Evolutionary conservation across 2,797 vertebrate species (phyloP), one percentile per base, ranked within the genome.

Genomic region (Thaleichthys pacificus): DNA sequence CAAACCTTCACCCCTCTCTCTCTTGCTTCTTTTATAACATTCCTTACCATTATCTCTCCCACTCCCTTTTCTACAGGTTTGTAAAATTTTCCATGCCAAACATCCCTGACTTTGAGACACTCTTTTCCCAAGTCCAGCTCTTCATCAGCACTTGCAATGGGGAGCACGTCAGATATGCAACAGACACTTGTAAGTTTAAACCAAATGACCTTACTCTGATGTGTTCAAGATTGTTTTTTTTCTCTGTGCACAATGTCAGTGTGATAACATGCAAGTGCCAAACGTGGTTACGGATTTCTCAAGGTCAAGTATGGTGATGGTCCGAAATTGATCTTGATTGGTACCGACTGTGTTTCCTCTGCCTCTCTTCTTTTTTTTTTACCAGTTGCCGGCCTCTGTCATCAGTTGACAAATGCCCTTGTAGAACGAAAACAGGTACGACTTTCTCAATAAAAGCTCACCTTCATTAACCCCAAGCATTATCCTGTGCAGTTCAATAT

Each of bases 1-100:
- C 19, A 17, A 56, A 17, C 19, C 17, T 56, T n/a, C 19, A 17
- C 51, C 51, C 14, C 12, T 19, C 49, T 51, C 49, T 51, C 49
- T 15, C 49, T 15, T 6, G 32, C 14, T 62, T 32, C 61, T 26
- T 26, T 62, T 6, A 24, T 11, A 61, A 8, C 22, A 8, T 61
- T 61, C 8, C 15, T 19, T 63, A 7, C 28, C 26, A 7, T 11
- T 38, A 4, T 71, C 5, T 22, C 49, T 30, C 14, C 65, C 7
- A 57, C 32, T 75, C 1, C 22, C 60, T 51, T 14, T 69, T 61
- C 57, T 78, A 30, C 82, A 99, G 98, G 93, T 99, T 98, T 90
- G 98, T 99, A 89, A 99, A 99, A 94, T 99, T 99, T 91, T 99
- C 98, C 88, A 99, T 99, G 98, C 97, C 98, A 94, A 99, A 96